These are phyloP conservation scores for Cecropterus lyciades DNA, from an alignment of 1,140 invertebrate genomes.

Conservation along the genomic window DNA sequence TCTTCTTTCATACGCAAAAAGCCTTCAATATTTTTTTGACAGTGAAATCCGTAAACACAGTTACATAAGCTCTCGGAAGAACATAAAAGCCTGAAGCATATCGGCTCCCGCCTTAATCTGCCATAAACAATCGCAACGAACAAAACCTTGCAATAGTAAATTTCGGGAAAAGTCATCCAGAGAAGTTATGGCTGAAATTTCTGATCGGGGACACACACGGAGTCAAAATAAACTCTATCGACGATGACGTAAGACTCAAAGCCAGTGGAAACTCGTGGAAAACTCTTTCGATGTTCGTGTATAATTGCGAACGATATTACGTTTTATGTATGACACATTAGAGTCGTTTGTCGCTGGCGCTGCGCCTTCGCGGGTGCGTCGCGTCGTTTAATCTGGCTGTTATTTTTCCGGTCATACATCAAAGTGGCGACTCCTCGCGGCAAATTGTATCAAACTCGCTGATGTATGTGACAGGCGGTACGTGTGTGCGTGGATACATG, in stretches of 20 bases:
- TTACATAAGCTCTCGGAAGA: slow-evolving; percentile 45
- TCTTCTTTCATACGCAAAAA: no score
- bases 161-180: slow-evolving; percentile 59
- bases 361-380: slow-evolving; percentile 30
- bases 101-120: slow-evolving; percentile 56
- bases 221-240: not conserved
- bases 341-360: slow-evolving; percentile 22
- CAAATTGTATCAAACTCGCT: slow-evolving; percentile 70
- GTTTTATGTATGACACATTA: slow-evolving; percentile 28
- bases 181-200: slow-evolving; percentile 57
- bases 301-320: slow-evolving; percentile 31
- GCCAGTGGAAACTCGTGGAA: not conserved
- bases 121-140: slow-evolving; percentile 63
- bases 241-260: not conserved
- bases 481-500: slow-evolving; percentile 25
- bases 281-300: slow-evolving; percentile 20
- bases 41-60: slow-evolving; percentile 46
- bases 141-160: slow-evolving; percentile 60
- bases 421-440: slow-evolving; percentile 59
- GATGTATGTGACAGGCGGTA: slow-evolving; percentile 52
- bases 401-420: slow-evolving; percentile 72
- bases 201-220: slow-evolving; percentile 34
- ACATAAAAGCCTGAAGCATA: slow-evolving; percentile 52
- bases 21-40: slow-evolving; percentile 19
- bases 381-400: slow-evolving; percentile 62